Evolutionary conservation across 1,140 invertebrate genomes (phyloP), one percentile per base, ranked within the genome.

Genomic region (Leptopilina clavipes): DNA sequence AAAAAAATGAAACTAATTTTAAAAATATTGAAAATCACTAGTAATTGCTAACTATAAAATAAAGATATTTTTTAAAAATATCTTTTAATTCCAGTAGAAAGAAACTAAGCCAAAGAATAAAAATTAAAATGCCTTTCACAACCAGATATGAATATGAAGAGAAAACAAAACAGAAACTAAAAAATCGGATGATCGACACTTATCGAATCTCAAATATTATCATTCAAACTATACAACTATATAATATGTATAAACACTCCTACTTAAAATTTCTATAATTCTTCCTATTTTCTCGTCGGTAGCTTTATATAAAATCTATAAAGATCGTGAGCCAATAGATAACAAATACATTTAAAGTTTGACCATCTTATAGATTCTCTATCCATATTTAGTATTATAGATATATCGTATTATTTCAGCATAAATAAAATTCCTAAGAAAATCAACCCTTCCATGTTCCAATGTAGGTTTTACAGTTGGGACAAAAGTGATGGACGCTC

Each of bases 401-500:
- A 14, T 65, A 14, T 31, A 11, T 12, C 0, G n/a, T 65, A 8
- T 65, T 65, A 22, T 65, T 14, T 65, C 59, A 37, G 25, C 59
- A 22, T 31, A 65, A 31, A 22, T 22, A 65, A 12, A 22, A 31
- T 65, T 37, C 59, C 22, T 37, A 65, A 10, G 54, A 72, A 22
- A 77, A 82, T 90, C 86, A 91, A 79, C 88, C 87, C 78, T 90
- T 90, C 87, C 90, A 92, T 17, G 89, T 89, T 37, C 91, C 91
- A 25, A 92, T 89, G 74, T 89, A 91, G 19, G 79, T 86, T 76
- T 91, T 91, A 74, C 91, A 92, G 56, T 89, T 89, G 10, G 91
- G 91, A 83, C 91, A 92, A 54, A 88, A 87, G 72, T 92, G 91
- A 76, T 90, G 87, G 11, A 91, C 87, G 17, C 85, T 91, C 84